These are phyloP conservation scores for Rhagonycha fulva DNA, from an alignment of 2,888 invertebrate genomes.

Conservation along the genomic window DNA sequence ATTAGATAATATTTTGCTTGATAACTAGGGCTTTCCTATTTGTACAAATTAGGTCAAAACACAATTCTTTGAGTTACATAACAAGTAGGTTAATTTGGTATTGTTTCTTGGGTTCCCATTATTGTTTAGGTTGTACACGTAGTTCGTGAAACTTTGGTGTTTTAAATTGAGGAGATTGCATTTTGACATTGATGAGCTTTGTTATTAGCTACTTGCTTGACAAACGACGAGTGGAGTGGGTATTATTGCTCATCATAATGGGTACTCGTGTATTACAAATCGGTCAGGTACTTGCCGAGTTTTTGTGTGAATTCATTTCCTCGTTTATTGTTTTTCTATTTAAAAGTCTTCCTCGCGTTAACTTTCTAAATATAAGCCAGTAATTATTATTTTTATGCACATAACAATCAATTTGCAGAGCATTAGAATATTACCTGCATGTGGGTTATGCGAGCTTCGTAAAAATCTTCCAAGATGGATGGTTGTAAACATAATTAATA, in stretches of 20 bases:
- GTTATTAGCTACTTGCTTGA: background rate
- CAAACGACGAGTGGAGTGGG: background rate
- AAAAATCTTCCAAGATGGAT: background rate
- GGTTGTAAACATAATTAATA: background rate
- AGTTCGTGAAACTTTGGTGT: background rate
- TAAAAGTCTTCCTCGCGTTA: background rate
- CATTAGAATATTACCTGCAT: background rate
- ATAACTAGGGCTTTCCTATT: background rate
- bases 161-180: background rate
- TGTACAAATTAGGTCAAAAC: background rate
- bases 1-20: background rate
- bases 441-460: background rate
- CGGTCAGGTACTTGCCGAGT: background rate
- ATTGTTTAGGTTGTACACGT: background rate
- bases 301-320: background rate
- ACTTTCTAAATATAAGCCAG: background rate
- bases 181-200: background rate
- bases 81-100: constrained; percentile 17
- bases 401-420: background rate
- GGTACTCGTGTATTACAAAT: background rate
- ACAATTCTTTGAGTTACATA: constrained; percentile 9
- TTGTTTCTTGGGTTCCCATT: constrained; percentile 13
- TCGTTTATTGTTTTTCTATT: background rate
- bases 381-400: background rate
- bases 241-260: background rate